These are phyloP conservation scores for Thecophora atra DNA, from an alignment of 2,888 invertebrate genomes.

Conservation along the genomic window DNA sequence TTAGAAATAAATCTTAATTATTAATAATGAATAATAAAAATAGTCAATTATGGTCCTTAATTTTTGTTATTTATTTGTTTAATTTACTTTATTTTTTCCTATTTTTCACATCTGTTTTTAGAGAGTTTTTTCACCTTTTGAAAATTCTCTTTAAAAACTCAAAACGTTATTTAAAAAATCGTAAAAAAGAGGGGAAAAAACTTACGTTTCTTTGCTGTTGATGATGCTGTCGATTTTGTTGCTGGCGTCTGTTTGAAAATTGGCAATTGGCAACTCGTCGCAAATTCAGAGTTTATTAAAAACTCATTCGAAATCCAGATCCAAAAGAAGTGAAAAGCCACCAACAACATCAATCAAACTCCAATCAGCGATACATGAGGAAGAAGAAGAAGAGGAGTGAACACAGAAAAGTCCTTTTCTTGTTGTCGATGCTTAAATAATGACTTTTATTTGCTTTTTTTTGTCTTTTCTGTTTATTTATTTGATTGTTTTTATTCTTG, in stretches of 20 bases:
- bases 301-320: too few species aligned
- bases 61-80: too few species aligned
- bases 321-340: too few species aligned
- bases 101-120: not conserved
- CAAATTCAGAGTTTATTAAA: too few species aligned
- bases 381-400: not conserved
- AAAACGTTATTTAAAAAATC: too few species aligned
- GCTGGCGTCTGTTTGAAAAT: not conserved
- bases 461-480: conserved; percentile 30
- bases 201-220: not conserved
- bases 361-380: too few species aligned
- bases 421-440: conserved; percentile 2
- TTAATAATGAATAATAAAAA: too few species aligned
- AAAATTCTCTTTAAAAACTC: not conserved
- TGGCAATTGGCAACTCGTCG: too few species aligned
- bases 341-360: too few species aligned
- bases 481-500: conserved; percentile 4
- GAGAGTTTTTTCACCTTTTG: too few species aligned
- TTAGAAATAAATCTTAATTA: too few species aligned
- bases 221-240: not conserved
- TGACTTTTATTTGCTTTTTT: conserved; percentile 14
- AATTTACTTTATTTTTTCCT: not conserved
- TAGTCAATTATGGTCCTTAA: too few species aligned
- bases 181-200: not conserved
- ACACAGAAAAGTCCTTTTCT: not conserved